phyloP scores from a whole-genome alignment of 53 echinoderm and acorn worm genomes.

The Echinometra lucunter region DNA sequence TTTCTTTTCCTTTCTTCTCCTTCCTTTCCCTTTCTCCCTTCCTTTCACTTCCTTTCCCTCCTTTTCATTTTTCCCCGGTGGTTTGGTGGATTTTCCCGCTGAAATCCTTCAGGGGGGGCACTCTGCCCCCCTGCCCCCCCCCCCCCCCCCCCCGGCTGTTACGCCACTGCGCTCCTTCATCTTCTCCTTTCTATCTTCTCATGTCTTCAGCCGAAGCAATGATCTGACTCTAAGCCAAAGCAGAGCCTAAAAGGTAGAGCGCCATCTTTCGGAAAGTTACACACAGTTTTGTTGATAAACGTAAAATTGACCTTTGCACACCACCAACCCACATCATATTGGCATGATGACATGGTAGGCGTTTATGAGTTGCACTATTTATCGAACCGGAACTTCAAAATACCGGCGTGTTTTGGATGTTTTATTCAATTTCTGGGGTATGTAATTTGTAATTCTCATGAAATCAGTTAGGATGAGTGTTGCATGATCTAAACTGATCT shows the following conservation, averaged over 20 bases:
- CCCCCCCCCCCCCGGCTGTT: no score
- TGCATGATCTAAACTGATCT: not conserved
- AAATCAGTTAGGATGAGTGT: not conserved
- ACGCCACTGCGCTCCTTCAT: no score
- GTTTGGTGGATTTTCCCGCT: no score
- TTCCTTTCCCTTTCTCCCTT: no score
- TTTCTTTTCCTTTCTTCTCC: no score
- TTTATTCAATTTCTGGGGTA: not conserved
- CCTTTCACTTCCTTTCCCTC: no score
- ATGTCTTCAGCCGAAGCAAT: no score
- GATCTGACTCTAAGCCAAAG: no score
- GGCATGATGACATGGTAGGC: not conserved
- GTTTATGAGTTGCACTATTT: not conserved
- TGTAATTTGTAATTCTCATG: not conserved
- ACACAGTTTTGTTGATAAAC: not conserved
- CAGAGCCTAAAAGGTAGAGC: not conserved
- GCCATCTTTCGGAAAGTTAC: not conserved
- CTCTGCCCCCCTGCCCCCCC: no score
- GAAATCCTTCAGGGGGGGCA: no score
- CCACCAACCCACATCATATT: not conserved
- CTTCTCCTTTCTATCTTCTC: no score
- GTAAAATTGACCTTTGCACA: conserved; percentile 17
- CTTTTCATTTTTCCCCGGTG: no score
- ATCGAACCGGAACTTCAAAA: conserved; percentile 26
- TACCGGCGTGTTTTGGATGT: not conserved